phyloP scores from a whole-genome alignment of 2,797 vertebrate genomes.

The Tangara arthus region DNA sequence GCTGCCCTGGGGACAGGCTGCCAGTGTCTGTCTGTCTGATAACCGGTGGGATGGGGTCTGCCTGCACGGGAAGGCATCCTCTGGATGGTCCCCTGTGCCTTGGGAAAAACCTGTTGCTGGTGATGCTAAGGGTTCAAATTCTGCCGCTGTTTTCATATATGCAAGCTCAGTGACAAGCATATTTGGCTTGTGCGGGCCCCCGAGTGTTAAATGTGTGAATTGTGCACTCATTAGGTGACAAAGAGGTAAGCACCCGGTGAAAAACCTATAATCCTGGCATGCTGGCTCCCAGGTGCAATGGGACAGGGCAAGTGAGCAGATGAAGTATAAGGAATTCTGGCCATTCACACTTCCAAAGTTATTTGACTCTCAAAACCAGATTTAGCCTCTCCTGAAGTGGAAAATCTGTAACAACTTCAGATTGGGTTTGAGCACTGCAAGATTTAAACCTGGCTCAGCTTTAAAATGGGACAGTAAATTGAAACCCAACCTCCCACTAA shows the following conservation, averaged over 20 bases:
- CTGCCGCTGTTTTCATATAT: background rate
- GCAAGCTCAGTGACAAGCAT: background rate
- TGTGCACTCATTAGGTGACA: background rate
- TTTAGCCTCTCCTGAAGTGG: background rate
- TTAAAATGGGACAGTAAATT: background rate
- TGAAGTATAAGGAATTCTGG: background rate
- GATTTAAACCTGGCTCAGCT: background rate
- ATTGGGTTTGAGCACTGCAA: background rate
- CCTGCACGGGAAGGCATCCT: background rate
- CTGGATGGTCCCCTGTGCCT: background rate
- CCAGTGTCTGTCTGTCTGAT: background rate
- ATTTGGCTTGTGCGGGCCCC: background rate
- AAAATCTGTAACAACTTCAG: background rate
- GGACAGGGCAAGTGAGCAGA: background rate
- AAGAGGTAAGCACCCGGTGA: background rate
- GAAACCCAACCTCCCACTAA: background rate
- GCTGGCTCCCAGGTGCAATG: background rate
- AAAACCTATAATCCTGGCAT: background rate
- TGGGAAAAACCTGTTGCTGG: background rate
- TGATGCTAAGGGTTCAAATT: rapidly evolving
- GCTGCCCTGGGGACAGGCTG: background rate
- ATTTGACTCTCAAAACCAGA: background rate
- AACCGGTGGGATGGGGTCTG: background rate
- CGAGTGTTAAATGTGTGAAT: background rate
- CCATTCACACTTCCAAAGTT: background rate